Evolutionary conservation across 2,797 vertebrate species (phyloP).

Genomic region (Buceros bicornis): DNA sequence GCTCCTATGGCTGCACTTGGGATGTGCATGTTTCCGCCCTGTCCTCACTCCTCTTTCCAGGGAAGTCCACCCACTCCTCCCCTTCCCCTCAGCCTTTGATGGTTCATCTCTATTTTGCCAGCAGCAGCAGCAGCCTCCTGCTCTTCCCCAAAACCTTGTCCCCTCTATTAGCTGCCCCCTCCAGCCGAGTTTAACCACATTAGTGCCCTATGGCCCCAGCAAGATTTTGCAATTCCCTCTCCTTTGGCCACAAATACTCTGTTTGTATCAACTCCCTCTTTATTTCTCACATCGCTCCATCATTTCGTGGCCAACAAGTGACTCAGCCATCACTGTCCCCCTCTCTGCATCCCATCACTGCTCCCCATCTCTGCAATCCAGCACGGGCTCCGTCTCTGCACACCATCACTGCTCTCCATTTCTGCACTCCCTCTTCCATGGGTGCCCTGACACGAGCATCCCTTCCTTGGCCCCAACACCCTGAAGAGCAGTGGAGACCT

Average conservation of each 20-base stretch:
- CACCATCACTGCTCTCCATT: neutral
- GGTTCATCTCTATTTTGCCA: neutral
- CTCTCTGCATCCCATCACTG: too few species aligned
- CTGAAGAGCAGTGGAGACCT: accelerated
- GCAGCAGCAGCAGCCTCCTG: neutral
- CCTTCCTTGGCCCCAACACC: neutral
- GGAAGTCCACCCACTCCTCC: neutral
- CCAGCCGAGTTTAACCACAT: neutral
- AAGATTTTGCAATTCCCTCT: neutral
- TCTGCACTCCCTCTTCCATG: neutral
- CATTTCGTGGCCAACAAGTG: neutral
- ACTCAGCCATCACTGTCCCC: neutral
- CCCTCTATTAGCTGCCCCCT: neutral
- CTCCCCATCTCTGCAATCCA: neutral
- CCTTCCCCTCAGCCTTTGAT: neutral
- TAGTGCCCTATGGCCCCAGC: neutral
- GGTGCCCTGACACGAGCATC: accelerated
- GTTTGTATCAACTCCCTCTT: neutral
- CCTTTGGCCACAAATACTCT: neutral
- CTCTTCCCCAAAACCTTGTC: neutral
- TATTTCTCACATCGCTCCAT: accelerated
- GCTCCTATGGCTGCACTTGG: accelerated
- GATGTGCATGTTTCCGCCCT: neutral
- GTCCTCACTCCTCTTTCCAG: neutral
- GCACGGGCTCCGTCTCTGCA: too few species aligned